Conservation (phyloP, 2,797 vertebrate genomes). For the Agapornis canus region DNA sequence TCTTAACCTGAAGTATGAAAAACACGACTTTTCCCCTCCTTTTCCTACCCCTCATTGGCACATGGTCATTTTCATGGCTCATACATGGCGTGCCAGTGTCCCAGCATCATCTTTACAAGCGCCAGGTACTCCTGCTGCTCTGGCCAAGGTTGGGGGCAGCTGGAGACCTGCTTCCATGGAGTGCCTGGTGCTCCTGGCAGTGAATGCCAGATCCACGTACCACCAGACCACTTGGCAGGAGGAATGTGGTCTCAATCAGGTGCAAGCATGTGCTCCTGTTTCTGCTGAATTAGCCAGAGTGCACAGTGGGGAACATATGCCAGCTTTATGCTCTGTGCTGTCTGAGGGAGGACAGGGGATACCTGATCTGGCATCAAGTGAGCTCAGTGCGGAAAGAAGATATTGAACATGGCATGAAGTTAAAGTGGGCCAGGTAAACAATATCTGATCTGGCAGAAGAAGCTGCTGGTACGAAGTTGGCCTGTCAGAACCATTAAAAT, state of each 20-base stretch:
- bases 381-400: background rate
- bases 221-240: background rate
- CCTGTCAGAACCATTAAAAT: slow-evolving; percentile 49
- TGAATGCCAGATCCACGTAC: fast-evolving
- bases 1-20: background rate
- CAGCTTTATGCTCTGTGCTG: background rate
- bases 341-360: background rate
- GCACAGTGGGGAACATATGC: background rate
- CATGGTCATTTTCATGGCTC: background rate
- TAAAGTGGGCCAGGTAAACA: slow-evolving; percentile 11
- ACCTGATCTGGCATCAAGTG: slow-evolving; percentile 37
- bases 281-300: background rate
- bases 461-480: slow-evolving; percentile 45
- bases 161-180: fast-evolving
- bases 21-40: background rate
- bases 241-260: fast-evolving
- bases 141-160: background rate
- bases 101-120: background rate
- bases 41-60: background rate
- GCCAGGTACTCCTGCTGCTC: fast-evolving
- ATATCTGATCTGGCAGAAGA: slow-evolving; percentile 54
- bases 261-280: background rate
- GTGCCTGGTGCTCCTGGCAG: background rate
- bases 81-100: fast-evolving
- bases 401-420: slow-evolving; percentile 46